These are phyloP conservation scores for Thera obeliscata DNA, from an alignment of 2,888 invertebrate species.

Conservation along the genomic window DNA sequence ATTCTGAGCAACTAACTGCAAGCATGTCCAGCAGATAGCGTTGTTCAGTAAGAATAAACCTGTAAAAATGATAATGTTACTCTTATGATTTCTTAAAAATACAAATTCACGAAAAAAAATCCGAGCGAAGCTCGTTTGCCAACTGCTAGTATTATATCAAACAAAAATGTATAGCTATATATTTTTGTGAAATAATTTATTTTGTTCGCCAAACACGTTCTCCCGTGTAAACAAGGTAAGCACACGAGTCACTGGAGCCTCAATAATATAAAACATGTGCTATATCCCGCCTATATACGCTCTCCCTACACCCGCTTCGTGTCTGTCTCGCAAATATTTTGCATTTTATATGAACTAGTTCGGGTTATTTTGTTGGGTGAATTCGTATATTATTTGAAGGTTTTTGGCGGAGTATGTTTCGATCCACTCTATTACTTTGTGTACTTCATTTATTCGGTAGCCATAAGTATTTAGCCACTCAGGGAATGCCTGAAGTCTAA, in stretches of 20 bases:
- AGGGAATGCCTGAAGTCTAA: too few species aligned
- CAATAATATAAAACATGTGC: conserved; percentile 81
- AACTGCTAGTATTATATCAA: too few species aligned
- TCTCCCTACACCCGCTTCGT: conserved; percentile 49
- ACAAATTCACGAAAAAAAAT: too few species aligned
- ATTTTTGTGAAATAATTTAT: conserved; percentile 40
- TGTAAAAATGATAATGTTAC: too few species aligned
- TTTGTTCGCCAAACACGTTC: conserved; percentile 48
- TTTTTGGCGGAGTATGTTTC: not conserved
- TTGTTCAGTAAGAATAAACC: too few species aligned
- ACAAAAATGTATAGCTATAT: conserved; percentile 1
- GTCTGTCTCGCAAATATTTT: conserved; percentile 35
- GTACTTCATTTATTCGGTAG: too few species aligned
- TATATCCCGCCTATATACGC: conserved; percentile 65
- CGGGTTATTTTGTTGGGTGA: conserved; percentile 15
- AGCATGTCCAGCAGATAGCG: too few species aligned
- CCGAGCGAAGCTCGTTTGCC: too few species aligned
- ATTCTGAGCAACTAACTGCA: too few species aligned
- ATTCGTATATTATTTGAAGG: conserved; percentile 2
- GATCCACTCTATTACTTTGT: too few species aligned
- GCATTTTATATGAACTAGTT: conserved; percentile 39
- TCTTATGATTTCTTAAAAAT: too few species aligned
- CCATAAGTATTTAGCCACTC: too few species aligned
- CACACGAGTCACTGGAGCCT: conserved; percentile 59
- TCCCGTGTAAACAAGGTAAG: conserved; percentile 73